Evolutionary conservation across 1,140 invertebrate species (phyloP), one percentile per base, ranked within the genome.

Genomic region (Lasaia peninsularis): DNA sequence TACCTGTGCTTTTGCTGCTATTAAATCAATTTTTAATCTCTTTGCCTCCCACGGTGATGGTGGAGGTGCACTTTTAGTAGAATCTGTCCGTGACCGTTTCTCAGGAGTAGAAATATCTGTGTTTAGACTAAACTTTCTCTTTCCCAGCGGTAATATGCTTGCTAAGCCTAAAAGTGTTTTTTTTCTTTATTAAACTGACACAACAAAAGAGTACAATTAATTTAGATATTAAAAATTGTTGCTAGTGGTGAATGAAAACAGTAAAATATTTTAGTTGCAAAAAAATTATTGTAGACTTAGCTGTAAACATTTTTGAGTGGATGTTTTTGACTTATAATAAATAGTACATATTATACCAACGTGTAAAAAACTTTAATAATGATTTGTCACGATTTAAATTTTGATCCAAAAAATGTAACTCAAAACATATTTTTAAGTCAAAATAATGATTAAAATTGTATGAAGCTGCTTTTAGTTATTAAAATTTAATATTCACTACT

Each of bases 21-120:
- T 83, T 9, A 94, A 74, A 66, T 94, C 92, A 32, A 90, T 89
- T 70, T 92, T 91, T 52, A 94, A 65, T 20, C 90, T 77, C 53
- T 91, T 90, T 18, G 86, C 79, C 77, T 94, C 92, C 89, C 92
- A 92, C 1, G 92, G 92, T 2, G 92, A 93, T 5, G 89, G 79
- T 11, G 82, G 62, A 44, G 56, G 67, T 16, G 67, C 33, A 16
- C 62, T 74, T 5, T 64, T 62, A 11, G 51, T 51, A 37, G 77
- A 81, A 2, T 86, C 80, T 5, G 65, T 71, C 4, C 80, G 70
- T 4, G 58, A 11, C 20, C 78, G 67, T 56, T 88, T 88, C 14
- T 80, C 80, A 33, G 85, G 80, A 12, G 81, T 86, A 31, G 52
- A 37, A 28, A 48, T 44, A 40, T 55, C 57, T 7, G 33, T 14